Evolutionary conservation across 2,797 vertebrate species (phyloP), one percentile per base, ranked within the genome.

Genomic region (Lagocephalus sceleratus): DNA sequence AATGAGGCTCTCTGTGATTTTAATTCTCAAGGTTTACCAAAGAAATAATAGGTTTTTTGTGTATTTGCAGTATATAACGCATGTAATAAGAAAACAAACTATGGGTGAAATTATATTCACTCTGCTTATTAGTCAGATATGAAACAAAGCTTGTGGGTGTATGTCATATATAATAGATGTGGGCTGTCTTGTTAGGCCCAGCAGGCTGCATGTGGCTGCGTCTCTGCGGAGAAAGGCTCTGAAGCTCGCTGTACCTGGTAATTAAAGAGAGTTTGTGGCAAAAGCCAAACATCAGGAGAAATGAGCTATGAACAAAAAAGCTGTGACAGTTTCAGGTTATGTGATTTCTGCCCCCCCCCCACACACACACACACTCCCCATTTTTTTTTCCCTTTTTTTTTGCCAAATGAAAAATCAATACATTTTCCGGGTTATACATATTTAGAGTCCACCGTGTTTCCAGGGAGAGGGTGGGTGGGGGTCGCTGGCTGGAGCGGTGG

Each of bases 321-420:
- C 92, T 94, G 92, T 98, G 95, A 98, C 95, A 96, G 94, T 96
- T 98, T 94, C 92, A 94, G 95, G 94, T 95, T 95, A 94, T 92
- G 92, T 90, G 92, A 95, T 93, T 96, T 95, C 88, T 89, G 75
- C 32, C 32, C 11, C 12, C 12, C 12, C 32, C 12, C 12, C 11
- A n/a, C n/a, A n/a, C n/a, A n/a, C n/a, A n/a, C n/a, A n/a, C n/a
- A n/a, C n/a, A n/a, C n/a, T n/a, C 32, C 12, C 12, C 32, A 9
- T 87, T 75, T 84, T 46, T n/a, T 47, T 26, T 6, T 47, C 21
- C 0, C 21, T 44, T 20, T 78, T 80, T 84, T 85, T 94, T 87
- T 79, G 91, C 90, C 89, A 87, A 94, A 97, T 97, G 92, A 97
- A 95, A 96, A 97, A 98, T 98, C 96, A 95, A 98, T 98, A 96